Evolutionary conservation across 1,140 invertebrate genomes (phyloP), one percentile per base, ranked within the genome.

Genomic region (Nasonia longicornis): DNA sequence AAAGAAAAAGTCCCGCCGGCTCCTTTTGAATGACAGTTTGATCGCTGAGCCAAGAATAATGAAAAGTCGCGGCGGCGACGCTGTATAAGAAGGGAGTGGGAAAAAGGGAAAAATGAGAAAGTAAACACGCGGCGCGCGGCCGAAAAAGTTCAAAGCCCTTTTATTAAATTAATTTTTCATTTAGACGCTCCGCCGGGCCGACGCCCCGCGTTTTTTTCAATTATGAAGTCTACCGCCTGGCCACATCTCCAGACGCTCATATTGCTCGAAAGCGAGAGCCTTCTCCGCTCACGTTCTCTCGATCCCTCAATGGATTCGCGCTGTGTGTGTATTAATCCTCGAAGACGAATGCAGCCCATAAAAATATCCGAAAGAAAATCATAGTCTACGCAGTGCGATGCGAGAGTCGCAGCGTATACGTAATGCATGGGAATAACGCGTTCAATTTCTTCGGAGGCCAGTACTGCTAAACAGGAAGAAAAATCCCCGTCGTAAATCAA

Each of bases 101-200:
- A 52, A 58, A 3, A 10, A 16, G 1, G 11, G 22, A 31, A 75
- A 77, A 82, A 82, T 73, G 74, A 77, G 80, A 82, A 82, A 77
- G 58, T 77, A 82, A 82, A 82, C 80, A 77, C 66, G 52, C 45
- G 58, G n/a, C 12, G 78, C 20, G 4, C 22, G 29, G 64, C 72
- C 64, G 31, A 72, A 76, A 81, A 63, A 77, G 74, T 77, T 81
- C 66, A 64, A 66, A 77, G 73, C 31, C 66, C 22, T 58, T 71
- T 81, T 77, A 81, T 77, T 72, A 69, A 81, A 77, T 72, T 77
- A 77, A 82, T 82, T 77, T 77, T 77, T 82, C 75, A 66, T 77
- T 82, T 76, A 73, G 52, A 22, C 45, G 38, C 22, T 66, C 52
- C 29, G 72, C 16, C 31, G 8, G 10, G 20, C n/a, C 11, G 26